phyloP scores from a whole-genome alignment of 2,888 invertebrate genomes.

The Phortica magna region DNA sequence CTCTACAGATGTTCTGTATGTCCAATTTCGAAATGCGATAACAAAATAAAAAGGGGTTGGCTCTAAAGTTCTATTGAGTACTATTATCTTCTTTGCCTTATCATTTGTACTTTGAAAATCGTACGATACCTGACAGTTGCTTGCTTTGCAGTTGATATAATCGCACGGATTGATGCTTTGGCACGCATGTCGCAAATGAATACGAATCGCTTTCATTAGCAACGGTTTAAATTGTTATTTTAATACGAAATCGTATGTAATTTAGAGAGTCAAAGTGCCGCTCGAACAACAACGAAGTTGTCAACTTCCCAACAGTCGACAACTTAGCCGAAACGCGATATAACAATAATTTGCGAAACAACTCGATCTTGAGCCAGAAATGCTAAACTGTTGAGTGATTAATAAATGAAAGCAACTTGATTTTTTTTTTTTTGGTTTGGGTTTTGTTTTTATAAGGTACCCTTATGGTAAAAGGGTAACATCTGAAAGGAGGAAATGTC shows the following conservation, averaged over 20 bases:
- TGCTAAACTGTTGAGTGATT: slow-evolving; percentile 7
- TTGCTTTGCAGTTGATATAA: not conserved
- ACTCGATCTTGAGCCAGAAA: not conserved
- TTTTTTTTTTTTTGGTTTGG: not conserved
- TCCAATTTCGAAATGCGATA: no score
- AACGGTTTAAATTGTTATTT: no score
- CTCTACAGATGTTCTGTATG: no score
- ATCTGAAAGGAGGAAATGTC: no score
- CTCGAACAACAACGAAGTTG: no score
- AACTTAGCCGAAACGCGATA: not conserved
- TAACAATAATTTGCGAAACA: no score
- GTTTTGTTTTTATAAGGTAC: not conserved
- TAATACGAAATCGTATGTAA: no score
- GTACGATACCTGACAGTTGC: slow-evolving; percentile 1
- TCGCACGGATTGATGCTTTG: slow-evolving; percentile 13
- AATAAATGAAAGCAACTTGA: slow-evolving; percentile 29
- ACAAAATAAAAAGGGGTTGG: not conserved
- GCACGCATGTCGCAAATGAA: not conserved
- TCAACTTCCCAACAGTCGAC: no score
- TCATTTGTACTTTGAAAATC: not conserved
- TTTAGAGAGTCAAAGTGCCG: no score
- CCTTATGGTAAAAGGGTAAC: slow-evolving; percentile 32
- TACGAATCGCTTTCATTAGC: slow-evolving; percentile 10
- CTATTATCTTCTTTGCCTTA: not conserved
- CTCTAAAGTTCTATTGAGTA: not conserved